Percentiles rank a stretch among this genome's conserved stretches.
These are phyloP conservation scores for Stichopus horrens DNA, from an alignment of 53 echinoderm and acorn worm genomes.

Conservation along the genomic window DNA sequence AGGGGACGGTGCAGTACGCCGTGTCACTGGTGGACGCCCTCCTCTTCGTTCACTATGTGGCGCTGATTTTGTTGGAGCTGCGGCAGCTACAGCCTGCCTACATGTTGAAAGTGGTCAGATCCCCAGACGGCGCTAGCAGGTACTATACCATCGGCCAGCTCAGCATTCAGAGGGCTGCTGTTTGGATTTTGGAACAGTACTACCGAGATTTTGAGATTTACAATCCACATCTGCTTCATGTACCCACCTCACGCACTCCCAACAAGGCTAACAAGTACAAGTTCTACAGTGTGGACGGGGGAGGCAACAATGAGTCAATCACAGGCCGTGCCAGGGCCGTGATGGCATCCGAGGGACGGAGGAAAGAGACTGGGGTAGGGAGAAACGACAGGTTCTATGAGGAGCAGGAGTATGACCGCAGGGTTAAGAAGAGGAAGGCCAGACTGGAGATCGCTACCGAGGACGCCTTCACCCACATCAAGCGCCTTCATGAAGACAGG, in stretches of 20 bases:
- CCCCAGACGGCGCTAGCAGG: conserved; percentile 79
- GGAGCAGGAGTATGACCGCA: conserved; percentile 93
- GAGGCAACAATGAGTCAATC: conserved; percentile 70
- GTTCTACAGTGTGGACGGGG: conserved; percentile 87
- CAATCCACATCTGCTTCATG: conserved; percentile 80
- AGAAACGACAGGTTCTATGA: conserved; percentile 97
- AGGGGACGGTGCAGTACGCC: conserved; percentile 77
- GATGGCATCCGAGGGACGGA: conserved; percentile 83
- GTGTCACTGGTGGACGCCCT: conserved; percentile 89
- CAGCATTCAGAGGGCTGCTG: conserved; percentile 88
- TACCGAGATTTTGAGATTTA: conserved; percentile 91
- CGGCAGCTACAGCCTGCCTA: conserved; percentile 83
- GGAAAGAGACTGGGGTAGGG: conserved; percentile 72
- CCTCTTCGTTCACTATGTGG: conserved; percentile 90
- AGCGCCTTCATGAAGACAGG: conserved; percentile 87
- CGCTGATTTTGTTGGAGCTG: conserved; percentile 86
- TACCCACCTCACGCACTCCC: conserved; percentile 80
- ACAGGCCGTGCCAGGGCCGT: conserved; percentile 88
- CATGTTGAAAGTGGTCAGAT: conserved; percentile 87
- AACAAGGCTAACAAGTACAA: conserved; percentile 86
- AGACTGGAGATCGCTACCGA: conserved; percentile 81
- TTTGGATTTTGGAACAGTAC: conserved; percentile 89
- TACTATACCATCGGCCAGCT: conserved; percentile 90
- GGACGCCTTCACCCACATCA: conserved; percentile 96
- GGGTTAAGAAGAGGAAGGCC: conserved; percentile 88